Evolutionary conservation across 2,797 vertebrate species (phyloP), one percentile per base, ranked within the genome.

Genomic region (Percopsis omiscomaycus): DNA sequence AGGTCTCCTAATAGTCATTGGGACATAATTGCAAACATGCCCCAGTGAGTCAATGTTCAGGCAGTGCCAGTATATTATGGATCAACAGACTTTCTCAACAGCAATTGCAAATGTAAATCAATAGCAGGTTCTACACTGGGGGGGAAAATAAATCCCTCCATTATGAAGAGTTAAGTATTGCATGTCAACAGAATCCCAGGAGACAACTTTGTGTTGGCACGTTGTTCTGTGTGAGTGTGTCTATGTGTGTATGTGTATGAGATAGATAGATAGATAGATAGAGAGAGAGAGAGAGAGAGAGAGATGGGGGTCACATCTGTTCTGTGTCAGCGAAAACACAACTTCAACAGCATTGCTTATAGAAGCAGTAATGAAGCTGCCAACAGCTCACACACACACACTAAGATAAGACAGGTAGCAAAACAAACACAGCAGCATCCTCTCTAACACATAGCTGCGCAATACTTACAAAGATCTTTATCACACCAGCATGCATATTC

Each of bases 261-360:
- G 8, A 71, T 59, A 60, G 50, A 22, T 1, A 22, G 22, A 22
- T 1, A 22, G 22, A n/a, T n/a, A 22, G 22, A 22, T 1, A 22
- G 22, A 22, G 22, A 22, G 1, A 22, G 22, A 22, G 22, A 22
- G 22, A 71, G 67, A 65, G 45, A 64, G 74, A 67, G 60, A 52
- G 61, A 13, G 57, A 29, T 49, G 45, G 68, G 68, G 78, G 74
- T 75, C 70, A 75, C 74, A 84, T 86, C 79, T 78, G 76, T 82
- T 86, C 77, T 72, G 56, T 80, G 83, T 81, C 79, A 84, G 82
- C 74, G 80, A 71, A 78, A 79, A 71, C 66, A 6, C 5, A 32
- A 75, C 74, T 76, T 77, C 16, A 71, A 54, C 37, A 69, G 67
- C 37, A 49, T 58, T 15, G 59, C 59, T 77, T 66, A 69, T 68